Evolutionary conservation across 2,797 vertebrate species (phyloP), one percentile per base, ranked within the genome.

Genomic region (Delichon dasypus): DNA sequence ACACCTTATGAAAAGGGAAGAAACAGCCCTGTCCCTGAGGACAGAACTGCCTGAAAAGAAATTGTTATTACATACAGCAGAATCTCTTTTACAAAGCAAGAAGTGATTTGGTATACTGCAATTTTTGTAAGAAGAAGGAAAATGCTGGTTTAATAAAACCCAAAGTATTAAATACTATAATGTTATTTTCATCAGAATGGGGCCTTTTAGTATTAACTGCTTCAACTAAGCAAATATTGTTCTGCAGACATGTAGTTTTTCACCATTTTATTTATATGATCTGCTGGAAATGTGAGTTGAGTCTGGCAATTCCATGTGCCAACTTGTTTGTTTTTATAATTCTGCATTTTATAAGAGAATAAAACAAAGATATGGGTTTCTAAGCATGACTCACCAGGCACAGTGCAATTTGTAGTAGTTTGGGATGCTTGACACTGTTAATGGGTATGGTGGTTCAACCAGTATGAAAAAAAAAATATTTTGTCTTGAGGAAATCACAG

Each of bases 241-340:
- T 75, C 65, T 91, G 13, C 42, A 94, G 93, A 91, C 66, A 88
- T 6, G 44, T 90, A 88, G 93, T 88, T 97, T 85, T 91, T 53
- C 67, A 45, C 34, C 79, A 94, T 94, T 97, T 97, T 94, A 97
- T 96, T 97, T 95, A 91, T 91, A 90, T 81, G 76, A 79, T 94
- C 23, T 16, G 61, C 74, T 97, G 84, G 79, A 97, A 95, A 78
- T 27, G 27, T 85, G 81, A 71, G 55, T 68, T 92, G 65, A 94
- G 44, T 26, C 48, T 94, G 66, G 86, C 66, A 94, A 32, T 88
- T 96, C 45, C 64, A 4, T 92, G 83, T 87, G 88, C 91, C 94
- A 95, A 88, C 72, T 86, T 97, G 91, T 85, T 97, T 96, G 79
- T 71, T 97, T 97, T 95, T 94, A 65, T 90, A 93, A 74, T 92